These are phyloP conservation scores for Oxytorus armatus DNA, from an alignment of 2,888 invertebrate species.

Conservation along the genomic window DNA sequence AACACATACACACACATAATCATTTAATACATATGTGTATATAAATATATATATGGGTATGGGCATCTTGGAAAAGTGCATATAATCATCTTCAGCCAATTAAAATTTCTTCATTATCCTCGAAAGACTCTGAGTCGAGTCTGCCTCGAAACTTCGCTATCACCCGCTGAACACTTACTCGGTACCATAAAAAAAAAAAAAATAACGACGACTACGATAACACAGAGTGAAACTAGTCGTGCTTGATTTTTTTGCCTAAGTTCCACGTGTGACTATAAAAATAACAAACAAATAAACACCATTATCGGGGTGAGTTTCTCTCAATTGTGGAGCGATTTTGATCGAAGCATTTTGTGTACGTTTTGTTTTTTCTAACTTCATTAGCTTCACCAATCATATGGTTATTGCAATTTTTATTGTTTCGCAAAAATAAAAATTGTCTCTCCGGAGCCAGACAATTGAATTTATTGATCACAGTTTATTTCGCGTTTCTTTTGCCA, in stretches of 20 bases:
- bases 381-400: not conserved
- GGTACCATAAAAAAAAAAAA: too few relatives aligned
- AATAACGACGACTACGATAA: not conserved
- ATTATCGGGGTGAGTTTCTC: conserved; percentile 25
- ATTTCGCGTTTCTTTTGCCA: not conserved
- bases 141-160: not conserved
- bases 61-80: not conserved
- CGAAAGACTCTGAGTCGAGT: conserved; percentile 11
- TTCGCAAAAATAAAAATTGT: not conserved
- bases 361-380: not conserved
- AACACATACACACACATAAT: not conserved
- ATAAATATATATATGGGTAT: not conserved
- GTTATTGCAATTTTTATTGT: not conserved
- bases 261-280: not conserved
- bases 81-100: not conserved
- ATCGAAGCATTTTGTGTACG: not conserved
- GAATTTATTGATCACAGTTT: not conserved
- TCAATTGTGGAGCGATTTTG: not conserved
- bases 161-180: not conserved
- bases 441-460: not conserved
- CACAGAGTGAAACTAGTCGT: not conserved
- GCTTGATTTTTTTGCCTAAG: conserved; percentile 1
- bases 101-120: not conserved
- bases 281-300: not conserved
- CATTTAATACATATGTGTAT: too few relatives aligned